Conservation (phyloP, 1,140 invertebrate species). For the Drosophila bipectinata region DNA sequence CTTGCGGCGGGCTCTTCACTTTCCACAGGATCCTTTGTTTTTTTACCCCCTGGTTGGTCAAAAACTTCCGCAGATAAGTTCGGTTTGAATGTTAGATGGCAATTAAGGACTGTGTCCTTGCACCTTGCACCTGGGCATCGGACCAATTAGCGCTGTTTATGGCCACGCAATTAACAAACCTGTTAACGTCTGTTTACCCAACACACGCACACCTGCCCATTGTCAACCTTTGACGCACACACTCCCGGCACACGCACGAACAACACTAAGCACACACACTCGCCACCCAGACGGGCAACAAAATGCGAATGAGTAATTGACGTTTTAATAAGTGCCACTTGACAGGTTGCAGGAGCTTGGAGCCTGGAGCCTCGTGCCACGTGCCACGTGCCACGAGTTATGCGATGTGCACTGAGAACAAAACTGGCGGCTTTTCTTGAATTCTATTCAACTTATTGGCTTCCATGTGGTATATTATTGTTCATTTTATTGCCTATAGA, state of each 20-base stretch:
- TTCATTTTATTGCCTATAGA: too few relatives aligned
- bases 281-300: constrained; percentile 32
- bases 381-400: constrained; percentile 11
- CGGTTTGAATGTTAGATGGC: constrained; percentile 21
- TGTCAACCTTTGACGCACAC: constrained; percentile 38
- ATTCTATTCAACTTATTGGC: too few relatives aligned
- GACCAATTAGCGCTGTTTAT: constrained; percentile 59
- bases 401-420: neutral
- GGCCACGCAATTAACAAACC: constrained; percentile 50
- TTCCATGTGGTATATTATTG: too few relatives aligned
- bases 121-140: constrained; percentile 26
- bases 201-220: constrained; percentile 7
- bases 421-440: neutral
- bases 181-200: constrained; percentile 46
- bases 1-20: constrained; percentile 35
- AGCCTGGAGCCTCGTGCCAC: constrained; percentile 3
- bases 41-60: constrained; percentile 11
- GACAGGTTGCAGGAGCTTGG: constrained; percentile 27
- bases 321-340: constrained; percentile 71
- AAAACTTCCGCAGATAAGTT: constrained; percentile 18
- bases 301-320: constrained; percentile 65
- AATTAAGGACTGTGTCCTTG: constrained; percentile 30
- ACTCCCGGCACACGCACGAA: constrained; percentile 1
- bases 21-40: constrained; percentile 3
- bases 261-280: constrained; percentile 6